Evolutionary conservation across 2,113 vertebrate genomes (phyloP).

Genomic region (Pteropus alecto): DNA sequence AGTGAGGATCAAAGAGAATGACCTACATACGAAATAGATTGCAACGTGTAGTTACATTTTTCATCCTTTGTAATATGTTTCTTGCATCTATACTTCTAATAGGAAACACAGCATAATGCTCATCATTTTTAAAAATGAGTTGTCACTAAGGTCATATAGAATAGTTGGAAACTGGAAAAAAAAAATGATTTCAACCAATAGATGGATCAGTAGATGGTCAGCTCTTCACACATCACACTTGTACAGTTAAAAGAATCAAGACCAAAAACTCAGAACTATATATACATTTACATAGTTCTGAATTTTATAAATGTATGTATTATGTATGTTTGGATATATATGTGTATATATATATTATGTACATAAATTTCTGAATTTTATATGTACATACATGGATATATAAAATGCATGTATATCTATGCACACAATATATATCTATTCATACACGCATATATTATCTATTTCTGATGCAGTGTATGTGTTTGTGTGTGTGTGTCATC

Average conservation of each 20-base stretch:
- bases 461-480: neutral
- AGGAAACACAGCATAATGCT: constrained; percentile 51
- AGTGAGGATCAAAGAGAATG: constrained; percentile 68
- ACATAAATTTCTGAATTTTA: neutral
- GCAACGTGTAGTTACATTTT: constrained; percentile 57
- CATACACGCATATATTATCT: neutral
- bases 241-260: constrained; percentile 8
- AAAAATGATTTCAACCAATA: constrained; percentile 13
- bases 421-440: neutral
- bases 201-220: neutral
- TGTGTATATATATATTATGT: neutral
- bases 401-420: neutral
- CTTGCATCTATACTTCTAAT: constrained; percentile 51
- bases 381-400: neutral
- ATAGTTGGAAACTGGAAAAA: constrained; percentile 23
- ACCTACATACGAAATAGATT: constrained; percentile 64
- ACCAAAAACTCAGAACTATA: neutral
- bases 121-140: constrained; percentile 56
- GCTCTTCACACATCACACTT: neutral
- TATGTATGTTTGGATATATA: neutral
- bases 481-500: neutral
- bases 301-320: neutral
- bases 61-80: constrained; percentile 63
- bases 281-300: neutral
- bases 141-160: constrained; percentile 39